These are phyloP conservation scores for Pogonognathellus flavescens DNA, from an alignment of 1,140 invertebrate genomes.

Conservation along the genomic window DNA sequence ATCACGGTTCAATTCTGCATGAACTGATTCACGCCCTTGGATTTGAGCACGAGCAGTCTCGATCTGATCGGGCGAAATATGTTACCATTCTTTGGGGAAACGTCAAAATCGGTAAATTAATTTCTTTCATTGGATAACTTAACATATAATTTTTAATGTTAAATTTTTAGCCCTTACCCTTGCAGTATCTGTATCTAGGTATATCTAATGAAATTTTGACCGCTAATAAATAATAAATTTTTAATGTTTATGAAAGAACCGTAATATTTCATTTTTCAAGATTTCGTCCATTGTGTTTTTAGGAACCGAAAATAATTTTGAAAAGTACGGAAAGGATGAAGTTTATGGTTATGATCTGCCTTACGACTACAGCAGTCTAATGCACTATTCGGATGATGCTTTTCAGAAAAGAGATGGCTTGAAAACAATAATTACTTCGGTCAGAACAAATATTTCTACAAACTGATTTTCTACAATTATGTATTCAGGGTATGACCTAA, in stretches of 20 bases:
- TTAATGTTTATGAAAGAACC: too few relatives aligned
- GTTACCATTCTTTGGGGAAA: constrained; percentile 55
- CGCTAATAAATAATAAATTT: too few relatives aligned
- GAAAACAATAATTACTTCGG: background rate
- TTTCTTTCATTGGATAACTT: too few relatives aligned
- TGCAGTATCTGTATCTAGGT: too few relatives aligned
- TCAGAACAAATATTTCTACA: background rate
- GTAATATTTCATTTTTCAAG: too few relatives aligned
- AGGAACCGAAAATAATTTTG: constrained; percentile 55
- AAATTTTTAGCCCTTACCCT: too few relatives aligned
- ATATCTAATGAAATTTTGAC: too few relatives aligned
- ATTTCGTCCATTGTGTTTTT: background rate
- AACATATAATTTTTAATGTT: too few relatives aligned
- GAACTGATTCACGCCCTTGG: constrained; percentile 55
- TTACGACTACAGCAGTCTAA: constrained; percentile 58
- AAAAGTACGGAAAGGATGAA: constrained; percentile 36
- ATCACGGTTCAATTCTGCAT: constrained; percentile 46
- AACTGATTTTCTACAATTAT: background rate
- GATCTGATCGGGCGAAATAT: constrained; percentile 25
- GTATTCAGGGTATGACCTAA: too few relatives aligned
- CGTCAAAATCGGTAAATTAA: constrained; percentile 42
- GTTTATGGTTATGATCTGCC: constrained; percentile 42
- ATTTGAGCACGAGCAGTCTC: constrained; percentile 55
- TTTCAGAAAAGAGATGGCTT: constrained; percentile 1
- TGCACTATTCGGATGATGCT: constrained; percentile 42